Evolutionary conservation across 1,140 invertebrate species (phyloP).

Genomic region (Lethrus apterus): DNA sequence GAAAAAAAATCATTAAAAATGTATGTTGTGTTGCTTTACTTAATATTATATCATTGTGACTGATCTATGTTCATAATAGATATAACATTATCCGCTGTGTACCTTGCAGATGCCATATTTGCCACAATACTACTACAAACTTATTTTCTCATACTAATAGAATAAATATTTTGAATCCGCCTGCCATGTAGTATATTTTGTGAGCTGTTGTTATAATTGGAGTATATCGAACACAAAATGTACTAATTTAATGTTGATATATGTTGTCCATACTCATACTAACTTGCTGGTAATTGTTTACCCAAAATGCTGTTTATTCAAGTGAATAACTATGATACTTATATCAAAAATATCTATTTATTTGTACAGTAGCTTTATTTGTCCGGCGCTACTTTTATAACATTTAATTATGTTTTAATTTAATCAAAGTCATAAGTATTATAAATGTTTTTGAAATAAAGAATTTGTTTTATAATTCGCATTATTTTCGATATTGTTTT

Average conservation of each 20-base stretch:
- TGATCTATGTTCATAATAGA: slow-evolving; percentile 37
- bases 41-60: slow-evolving; percentile 41
- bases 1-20: slow-evolving; percentile 21
- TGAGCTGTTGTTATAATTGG: slow-evolving; percentile 22
- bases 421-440: slow-evolving; percentile 23
- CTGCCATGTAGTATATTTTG: slow-evolving; percentile 27
- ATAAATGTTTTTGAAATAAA: slow-evolving; percentile 31
- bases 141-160: slow-evolving; percentile 16
- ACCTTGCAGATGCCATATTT: slow-evolving; percentile 21
- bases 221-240: slow-evolving; percentile 19
- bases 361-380: slow-evolving; percentile 19
- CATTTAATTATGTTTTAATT: slow-evolving; percentile 16
- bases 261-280: slow-evolving; percentile 23
- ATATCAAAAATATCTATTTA: slow-evolving; percentile 16
- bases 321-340: neutral
- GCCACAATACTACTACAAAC: slow-evolving; percentile 10
- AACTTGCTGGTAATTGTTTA: slow-evolving; percentile 22
- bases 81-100: slow-evolving; percentile 24
- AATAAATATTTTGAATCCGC: slow-evolving; percentile 25
- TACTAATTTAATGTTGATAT: slow-evolving; percentile 26
- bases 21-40: slow-evolving; percentile 43
- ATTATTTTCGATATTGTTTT: too few species aligned
- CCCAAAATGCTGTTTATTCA: slow-evolving; percentile 12
- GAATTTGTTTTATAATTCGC: slow-evolving; percentile 31
- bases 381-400: slow-evolving; percentile 18